phyloP scores from a whole-genome alignment of 2,797 vertebrate species.

The Lepus oiostolus region DNA sequence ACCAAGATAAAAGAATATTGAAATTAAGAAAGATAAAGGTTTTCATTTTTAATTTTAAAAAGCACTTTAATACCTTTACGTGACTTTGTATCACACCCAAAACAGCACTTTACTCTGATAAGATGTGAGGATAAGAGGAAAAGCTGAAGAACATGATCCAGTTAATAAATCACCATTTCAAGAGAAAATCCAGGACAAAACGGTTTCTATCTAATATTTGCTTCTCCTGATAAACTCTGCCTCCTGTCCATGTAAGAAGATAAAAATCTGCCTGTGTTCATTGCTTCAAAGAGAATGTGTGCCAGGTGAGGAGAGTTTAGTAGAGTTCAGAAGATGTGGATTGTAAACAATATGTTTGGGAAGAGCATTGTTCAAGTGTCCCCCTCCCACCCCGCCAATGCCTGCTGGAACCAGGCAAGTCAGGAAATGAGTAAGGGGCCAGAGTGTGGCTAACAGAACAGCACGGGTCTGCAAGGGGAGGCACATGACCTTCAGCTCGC shows the following conservation, averaged over 20 bases:
- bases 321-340: neutral
- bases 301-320: neutral
- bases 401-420: neutral
- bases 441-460: neutral
- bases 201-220: neutral
- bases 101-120: neutral
- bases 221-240: neutral
- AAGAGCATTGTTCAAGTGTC: neutral
- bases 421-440: neutral
- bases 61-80: neutral
- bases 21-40: neutral
- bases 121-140: neutral
- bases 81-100: neutral
- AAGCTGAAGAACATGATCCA: neutral
- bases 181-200: neutral
- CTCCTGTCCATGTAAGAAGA: neutral
- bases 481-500: neutral
- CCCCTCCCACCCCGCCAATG: too few relatives aligned
- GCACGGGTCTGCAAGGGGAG: neutral
- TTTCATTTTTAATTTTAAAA: neutral
- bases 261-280: neutral
- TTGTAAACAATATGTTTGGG: neutral
- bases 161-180: constrained; percentile 33
- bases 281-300: neutral
- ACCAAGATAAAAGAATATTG: neutral